Conservation (phyloP, 2,113 vertebrate genomes). For the Pungitius pungitius region DNA sequence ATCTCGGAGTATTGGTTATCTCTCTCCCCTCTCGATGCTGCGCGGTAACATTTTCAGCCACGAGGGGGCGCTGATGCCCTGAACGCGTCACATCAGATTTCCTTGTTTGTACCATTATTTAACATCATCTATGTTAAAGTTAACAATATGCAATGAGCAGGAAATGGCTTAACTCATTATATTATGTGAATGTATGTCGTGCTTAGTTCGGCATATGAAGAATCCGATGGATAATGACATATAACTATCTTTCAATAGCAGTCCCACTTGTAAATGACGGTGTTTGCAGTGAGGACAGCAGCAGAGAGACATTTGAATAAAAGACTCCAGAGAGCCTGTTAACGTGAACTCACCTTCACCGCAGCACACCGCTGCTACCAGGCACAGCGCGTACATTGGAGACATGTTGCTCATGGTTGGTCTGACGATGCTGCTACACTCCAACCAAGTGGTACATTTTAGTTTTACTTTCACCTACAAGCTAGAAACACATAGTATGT, state of each 20-base stretch:
- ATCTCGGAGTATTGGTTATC: too few relatives aligned
- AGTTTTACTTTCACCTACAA: conserved; percentile 57
- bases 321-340: background rate
- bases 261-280: too few relatives aligned
- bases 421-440: background rate
- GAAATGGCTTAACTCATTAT: accelerated
- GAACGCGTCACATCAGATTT: background rate
- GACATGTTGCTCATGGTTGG: conserved; percentile 54
- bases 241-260: background rate
- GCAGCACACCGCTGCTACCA: conserved; percentile 44
- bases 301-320: background rate
- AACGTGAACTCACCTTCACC: conserved; percentile 43
- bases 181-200: accelerated
- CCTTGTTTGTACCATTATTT: background rate
- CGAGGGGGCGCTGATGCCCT: background rate
- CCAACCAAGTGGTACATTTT: background rate
- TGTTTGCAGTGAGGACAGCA: background rate
- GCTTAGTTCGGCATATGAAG: conserved; percentile 6
- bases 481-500: background rate
- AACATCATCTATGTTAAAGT: background rate
- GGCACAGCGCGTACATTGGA: conserved; percentile 51
- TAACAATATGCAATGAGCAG: background rate
- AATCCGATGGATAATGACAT: accelerated
- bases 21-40: background rate
- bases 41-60: background rate